Evolutionary conservation across 1,140 invertebrate species (phyloP), one percentile per base, ranked within the genome.

Genomic region (Drosophila gunungcola): DNA sequence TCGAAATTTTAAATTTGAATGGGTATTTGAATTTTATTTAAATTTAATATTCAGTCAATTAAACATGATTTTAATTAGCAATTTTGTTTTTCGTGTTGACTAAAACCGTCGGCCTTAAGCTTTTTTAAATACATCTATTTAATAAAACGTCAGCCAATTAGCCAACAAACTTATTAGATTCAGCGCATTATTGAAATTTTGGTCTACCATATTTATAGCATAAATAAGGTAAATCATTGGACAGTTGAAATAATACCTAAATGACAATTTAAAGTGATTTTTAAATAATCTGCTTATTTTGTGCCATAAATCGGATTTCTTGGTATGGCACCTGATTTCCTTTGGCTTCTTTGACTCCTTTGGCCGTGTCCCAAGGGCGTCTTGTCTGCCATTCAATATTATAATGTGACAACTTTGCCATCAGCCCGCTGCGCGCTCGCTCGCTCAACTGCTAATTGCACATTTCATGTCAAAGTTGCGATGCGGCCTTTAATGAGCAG

Each of bases 301-400:
- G 29, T 9, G 4, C 10, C 0, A 45, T 10, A 36, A 60, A 13
- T 3, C 36, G 27, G 25, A 39, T 41, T 34, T 16, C 27, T 32
- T 39, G 12, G 9, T 13, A 21, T 12, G 43, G 16, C 48, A 29
- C 43, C 38, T 6, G 13, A 32, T 27, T 67, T 61, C 2, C 39
- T 52, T 49, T 46, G 25, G 9, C 54, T 56, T 27, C 36, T 39
- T 41, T 27, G 4, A 27, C 12, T 32, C 25, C 42, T 32, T 61
- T 41, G 29, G 29, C 11, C n/a, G 4, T 5, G 9, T 56, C 12
- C 12, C 36, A 52, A 52, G 49, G 52, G 41, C 58, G 52, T 67
- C 41, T 61, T 43, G 48, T 41, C 62, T 68, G 84, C 76, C 73
- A 88, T 89, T 84, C 84, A 89, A 88, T 89, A 89, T 89, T 89